Evolutionary conservation across 2,113 vertebrate genomes (phyloP), one percentile per base, ranked within the genome.

Genomic region (Pogonocichla stellata): DNA sequence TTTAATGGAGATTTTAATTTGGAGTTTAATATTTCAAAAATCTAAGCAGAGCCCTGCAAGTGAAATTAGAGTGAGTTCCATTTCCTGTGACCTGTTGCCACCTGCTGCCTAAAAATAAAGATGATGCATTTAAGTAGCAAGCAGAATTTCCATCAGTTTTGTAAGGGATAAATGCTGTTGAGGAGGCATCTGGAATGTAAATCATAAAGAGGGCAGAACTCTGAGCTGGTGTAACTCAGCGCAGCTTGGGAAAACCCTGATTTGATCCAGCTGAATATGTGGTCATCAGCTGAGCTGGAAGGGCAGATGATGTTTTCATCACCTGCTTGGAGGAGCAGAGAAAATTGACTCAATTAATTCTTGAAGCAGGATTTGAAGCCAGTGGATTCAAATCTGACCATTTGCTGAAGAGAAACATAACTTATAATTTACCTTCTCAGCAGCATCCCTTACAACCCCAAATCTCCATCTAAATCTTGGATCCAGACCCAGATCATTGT

Each of bases 41-140:
- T 25, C 64, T 62, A 31, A 95, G 58, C 42, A 90, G 62, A 92
- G 42, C 33, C 57, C 36, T 65, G 66, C n/a, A 83, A 77, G 56
- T 67, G 47, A 83, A 82, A 91, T 94, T 26, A 62, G 34, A 86
- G 26, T 28, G 33, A 70, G 56, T 74, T 86, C 43, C 29, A 57
- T 89, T 87, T 80, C 43, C 60, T 81, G 7, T 91, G 83, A 94
- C 91, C 86, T 81, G 45, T 92, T 97, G 87, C 75, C 85, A 62
- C 71, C 78, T 90, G 74, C 94, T 65, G 51, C 90, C 81, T 67
- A 67, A 73, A 87, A 90, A 82, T 57, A 53, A 92, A 82, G 74
- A 67, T 71, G 71, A 48, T 80, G 51, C 43, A 26, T 88, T 83
- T 51, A 85, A 85, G 61, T 51, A 53, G 67, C 74, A 74, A 73